phyloP scores from a whole-genome alignment of 2,113 vertebrate genomes.

The Trematomus loennbergii region DNA sequence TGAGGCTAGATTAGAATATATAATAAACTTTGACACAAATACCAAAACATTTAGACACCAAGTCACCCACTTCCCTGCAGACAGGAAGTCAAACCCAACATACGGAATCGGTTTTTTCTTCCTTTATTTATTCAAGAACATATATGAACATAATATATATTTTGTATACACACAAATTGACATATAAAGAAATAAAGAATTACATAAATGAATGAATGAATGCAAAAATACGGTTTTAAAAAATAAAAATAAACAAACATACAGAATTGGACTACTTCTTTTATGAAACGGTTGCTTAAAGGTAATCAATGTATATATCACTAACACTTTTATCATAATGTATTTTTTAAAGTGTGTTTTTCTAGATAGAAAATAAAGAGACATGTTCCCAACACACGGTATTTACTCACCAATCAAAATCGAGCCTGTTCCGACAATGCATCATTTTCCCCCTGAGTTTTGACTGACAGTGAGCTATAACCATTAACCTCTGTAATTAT shows the following conservation, averaged over 20 bases:
- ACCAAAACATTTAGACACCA: not conserved
- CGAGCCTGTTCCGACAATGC: fast-evolving
- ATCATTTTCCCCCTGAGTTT: not conserved
- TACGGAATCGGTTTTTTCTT: too few species aligned
- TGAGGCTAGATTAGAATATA: not conserved
- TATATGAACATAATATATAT: too few species aligned
- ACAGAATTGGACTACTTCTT: not conserved
- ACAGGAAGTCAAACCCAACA: not conserved
- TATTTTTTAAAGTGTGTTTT: not conserved
- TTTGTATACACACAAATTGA: too few species aligned
- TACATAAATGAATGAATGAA: too few species aligned
- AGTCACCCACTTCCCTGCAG: not conserved
- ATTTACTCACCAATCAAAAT: constrained; percentile 51
- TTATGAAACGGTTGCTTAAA: not conserved
- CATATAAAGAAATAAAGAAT: too few species aligned
- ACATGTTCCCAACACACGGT: constrained; percentile 25
- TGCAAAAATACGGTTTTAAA: too few species aligned
- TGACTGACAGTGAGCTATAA: constrained; percentile 3
- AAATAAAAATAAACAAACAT: too few species aligned
- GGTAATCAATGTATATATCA: not conserved
- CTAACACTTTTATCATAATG: not conserved
- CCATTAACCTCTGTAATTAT: not conserved
- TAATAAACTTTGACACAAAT: not conserved
- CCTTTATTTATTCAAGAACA: too few species aligned
- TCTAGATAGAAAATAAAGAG: not conserved